Evolutionary conservation across 2,888 invertebrate species (phyloP), one percentile per base, ranked within the genome.

Genomic region (Agrilus mali): DNA sequence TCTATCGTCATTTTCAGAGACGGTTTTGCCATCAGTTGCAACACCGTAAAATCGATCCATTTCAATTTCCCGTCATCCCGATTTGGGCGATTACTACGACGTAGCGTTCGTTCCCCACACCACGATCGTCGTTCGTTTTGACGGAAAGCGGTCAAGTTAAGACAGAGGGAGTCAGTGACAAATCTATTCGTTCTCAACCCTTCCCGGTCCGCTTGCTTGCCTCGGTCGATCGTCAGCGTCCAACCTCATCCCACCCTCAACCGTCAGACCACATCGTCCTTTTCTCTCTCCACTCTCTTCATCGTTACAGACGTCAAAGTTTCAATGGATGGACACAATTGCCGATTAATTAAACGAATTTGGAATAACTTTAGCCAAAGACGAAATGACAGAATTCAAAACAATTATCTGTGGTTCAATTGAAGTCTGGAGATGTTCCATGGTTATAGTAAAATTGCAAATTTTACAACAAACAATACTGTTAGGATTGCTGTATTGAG

Each of bases 161-260:
- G 59, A 57, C 58, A 56, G 53, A 53, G 54, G 54, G 55, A 57
- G 59, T 58, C 60, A 58, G 59, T 60, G 60, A 60, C 60, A 60
- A 60, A 60, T 60, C 58, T 56, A 59, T 60, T 58, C 58, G 56
- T 58, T 57, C 10, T 56, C 57, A 58, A 58, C 57, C 58, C 58
- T 58, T 58, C 55, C 56, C 51, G 53, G 44, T 37, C 42, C 47
- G 50, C 48, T 44, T 43, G 38, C 38, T 43, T 41, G 37, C 31
- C 32, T n/a, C 36, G 27, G 36, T 36, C 36, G 46, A 43, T 48
- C 48, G 44, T 44, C 47, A 43, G 41, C 45, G 41, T 45, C 42
- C 37, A 40, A 6, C 47, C 45, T 38, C 42, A 45, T 41, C 34
- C 38, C 40, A 31, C 44, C 44, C 44, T 39, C 41, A 36, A 39